These are phyloP conservation scores for Lepus townsendii DNA, from an alignment of 2,797 vertebrate species.

Conservation along the genomic window DNA sequence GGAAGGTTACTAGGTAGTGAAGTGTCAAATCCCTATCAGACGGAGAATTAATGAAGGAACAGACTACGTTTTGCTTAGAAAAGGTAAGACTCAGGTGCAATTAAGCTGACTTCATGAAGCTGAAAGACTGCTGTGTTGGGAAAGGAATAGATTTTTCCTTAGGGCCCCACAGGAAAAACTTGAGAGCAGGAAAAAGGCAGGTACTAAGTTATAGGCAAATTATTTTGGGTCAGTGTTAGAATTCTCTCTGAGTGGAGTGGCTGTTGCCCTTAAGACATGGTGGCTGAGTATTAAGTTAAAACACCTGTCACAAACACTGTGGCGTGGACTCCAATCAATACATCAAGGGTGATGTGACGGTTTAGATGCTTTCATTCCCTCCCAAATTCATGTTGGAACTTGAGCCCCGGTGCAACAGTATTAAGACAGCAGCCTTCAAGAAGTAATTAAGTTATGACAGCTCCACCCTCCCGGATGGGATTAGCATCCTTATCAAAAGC, in stretches of 20 bases:
- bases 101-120: background rate
- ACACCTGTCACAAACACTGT: background rate
- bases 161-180: slow-evolving; percentile 6
- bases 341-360: background rate
- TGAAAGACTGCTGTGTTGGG: background rate
- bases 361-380: background rate
- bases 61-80: slow-evolving; percentile 1
- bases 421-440: background rate
- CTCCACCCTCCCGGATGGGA: background rate
- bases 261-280: background rate
- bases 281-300: slow-evolving; percentile 4
- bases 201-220: slow-evolving; percentile 22
- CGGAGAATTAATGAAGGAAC: slow-evolving; percentile 59
- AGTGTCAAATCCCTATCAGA: background rate
- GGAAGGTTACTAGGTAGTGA: slow-evolving; percentile 22
- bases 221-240: slow-evolving; percentile 49
- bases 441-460: background rate
- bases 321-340: slow-evolving; percentile 32
- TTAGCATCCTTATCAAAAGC: background rate
- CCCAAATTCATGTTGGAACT: background rate
- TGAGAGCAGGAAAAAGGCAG: background rate
- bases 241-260: background rate
- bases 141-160: slow-evolving; percentile 15
- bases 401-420: background rate
- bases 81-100: background rate